Evolutionary conservation across 2,888 invertebrate genomes (phyloP).

Genomic region (Agelastica alni): DNA sequence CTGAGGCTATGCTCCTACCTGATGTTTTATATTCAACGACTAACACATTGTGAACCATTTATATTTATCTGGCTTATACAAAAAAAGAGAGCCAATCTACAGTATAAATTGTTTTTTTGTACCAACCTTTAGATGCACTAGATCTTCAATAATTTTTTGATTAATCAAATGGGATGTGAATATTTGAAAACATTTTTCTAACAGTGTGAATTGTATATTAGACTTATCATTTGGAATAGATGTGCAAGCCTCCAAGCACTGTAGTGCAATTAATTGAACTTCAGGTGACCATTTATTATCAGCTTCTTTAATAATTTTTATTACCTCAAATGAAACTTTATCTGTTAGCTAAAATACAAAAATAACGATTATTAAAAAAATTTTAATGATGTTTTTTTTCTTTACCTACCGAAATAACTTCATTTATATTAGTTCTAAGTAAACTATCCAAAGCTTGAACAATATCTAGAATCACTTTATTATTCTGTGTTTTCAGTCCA

Average conservation of each 20-base stretch:
- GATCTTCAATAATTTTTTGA: constrained; percentile 55
- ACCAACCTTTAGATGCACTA: constrained; percentile 60
- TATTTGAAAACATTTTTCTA: constrained; percentile 53
- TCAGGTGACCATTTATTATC: constrained; percentile 30
- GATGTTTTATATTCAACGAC: too few relatives aligned
- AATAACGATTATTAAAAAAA: neutral
- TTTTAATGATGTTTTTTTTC: neutral
- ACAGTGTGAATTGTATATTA: constrained; percentile 26
- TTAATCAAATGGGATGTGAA: constrained; percentile 55
- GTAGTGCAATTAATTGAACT: constrained; percentile 41
- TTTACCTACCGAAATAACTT: constrained; percentile 35
- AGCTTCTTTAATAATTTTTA: constrained; percentile 14
- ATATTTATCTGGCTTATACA: too few relatives aligned
- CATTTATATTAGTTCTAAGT: constrained; percentile 46
- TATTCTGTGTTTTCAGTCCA: constrained; percentile 46
- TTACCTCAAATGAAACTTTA: constrained; percentile 33
- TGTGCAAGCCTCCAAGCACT: constrained; percentile 51
- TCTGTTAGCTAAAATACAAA: constrained; percentile 39
- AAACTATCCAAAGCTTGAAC: constrained; percentile 53
- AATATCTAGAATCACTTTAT: constrained; percentile 47
- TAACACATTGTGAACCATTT: too few relatives aligned
- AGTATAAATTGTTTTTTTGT: too few relatives aligned
- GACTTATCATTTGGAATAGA: constrained; percentile 28
- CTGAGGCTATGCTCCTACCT: too few relatives aligned
- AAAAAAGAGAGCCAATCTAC: too few relatives aligned